These are phyloP conservation scores for Clangula hyemalis DNA, from an alignment of 2,797 vertebrate species.

Conservation along the genomic window DNA sequence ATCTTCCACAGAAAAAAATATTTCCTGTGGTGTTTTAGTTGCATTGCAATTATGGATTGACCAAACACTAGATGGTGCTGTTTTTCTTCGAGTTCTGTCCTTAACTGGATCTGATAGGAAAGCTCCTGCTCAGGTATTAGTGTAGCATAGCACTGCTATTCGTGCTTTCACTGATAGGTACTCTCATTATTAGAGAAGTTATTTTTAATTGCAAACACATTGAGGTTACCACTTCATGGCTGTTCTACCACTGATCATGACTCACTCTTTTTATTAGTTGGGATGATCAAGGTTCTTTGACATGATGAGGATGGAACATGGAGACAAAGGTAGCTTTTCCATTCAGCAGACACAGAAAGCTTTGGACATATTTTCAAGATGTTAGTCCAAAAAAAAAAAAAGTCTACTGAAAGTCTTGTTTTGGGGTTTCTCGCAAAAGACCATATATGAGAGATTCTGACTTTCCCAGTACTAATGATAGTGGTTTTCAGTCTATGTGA, in stretches of 20 bases:
- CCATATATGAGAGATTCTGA: not conserved
- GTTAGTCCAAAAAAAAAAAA: not conserved
- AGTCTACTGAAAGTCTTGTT: not conserved
- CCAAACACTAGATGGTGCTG: conserved; percentile 68
- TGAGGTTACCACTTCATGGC: not conserved
- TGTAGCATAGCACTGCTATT: not conserved
- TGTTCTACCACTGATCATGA: not conserved
- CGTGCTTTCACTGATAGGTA: not conserved
- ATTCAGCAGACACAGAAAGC: rapidly evolving
- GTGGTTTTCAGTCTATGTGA: not conserved
- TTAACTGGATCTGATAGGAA: not conserved
- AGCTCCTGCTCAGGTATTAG: not conserved
- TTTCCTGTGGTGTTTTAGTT: rapidly evolving
- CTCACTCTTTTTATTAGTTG: not conserved
- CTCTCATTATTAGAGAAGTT: not conserved
- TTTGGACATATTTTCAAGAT: not conserved
- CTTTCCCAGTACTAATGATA: not conserved
- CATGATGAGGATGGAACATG: not conserved
- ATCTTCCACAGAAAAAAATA: not conserved
- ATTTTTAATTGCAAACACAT: not conserved
- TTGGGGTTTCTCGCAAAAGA: not conserved
- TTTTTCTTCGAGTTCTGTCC: not conserved
- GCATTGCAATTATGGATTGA: rapidly evolving
- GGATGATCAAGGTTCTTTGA: not conserved
- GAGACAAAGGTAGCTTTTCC: not conserved